Percentiles rank a stretch among this genome's conserved stretches.
phyloP scores from a whole-genome alignment of 2,888 invertebrate genomes.

The Thymelicus sylvestris region DNA sequence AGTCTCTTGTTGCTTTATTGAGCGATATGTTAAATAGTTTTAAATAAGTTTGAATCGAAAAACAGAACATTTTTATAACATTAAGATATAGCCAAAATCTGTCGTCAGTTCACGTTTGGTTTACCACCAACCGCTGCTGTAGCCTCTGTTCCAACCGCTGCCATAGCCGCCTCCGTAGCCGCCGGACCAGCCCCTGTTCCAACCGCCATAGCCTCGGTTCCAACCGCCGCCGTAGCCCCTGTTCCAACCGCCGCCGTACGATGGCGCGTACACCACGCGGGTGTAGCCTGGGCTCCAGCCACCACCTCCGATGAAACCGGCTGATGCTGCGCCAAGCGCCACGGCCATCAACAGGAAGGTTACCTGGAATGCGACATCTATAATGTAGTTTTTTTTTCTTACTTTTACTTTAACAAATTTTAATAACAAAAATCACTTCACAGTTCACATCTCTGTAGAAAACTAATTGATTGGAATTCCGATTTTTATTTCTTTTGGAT shows the following conservation, averaged over 20 bases:
- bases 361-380: constrained; percentile 43
- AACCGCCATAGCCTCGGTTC: constrained; percentile 25
- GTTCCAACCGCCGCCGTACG: background rate
- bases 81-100: background rate
- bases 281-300: constrained; percentile 37
- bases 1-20: too few species aligned
- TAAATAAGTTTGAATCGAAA: background rate
- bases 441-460: too few species aligned
- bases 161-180: constrained; percentile 17
- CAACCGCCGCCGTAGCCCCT: constrained; percentile 28
- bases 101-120: background rate
- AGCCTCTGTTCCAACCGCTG: background rate
- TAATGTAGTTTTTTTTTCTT: too few species aligned
- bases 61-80: background rate
- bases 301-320: constrained; percentile 58
- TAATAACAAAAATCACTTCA: too few species aligned
- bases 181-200: constrained; percentile 31
- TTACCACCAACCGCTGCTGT: constrained; percentile 34
- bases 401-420: too few species aligned
- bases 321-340: constrained; percentile 50
- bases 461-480: too few species aligned
- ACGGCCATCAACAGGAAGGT: constrained; percentile 49
- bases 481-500: too few species aligned
- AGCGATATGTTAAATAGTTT: too few species aligned
- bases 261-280: too few species aligned